Evolutionary conservation across 2,888 invertebrate species (phyloP).

Genomic region (Crematogaster levior): DNA sequence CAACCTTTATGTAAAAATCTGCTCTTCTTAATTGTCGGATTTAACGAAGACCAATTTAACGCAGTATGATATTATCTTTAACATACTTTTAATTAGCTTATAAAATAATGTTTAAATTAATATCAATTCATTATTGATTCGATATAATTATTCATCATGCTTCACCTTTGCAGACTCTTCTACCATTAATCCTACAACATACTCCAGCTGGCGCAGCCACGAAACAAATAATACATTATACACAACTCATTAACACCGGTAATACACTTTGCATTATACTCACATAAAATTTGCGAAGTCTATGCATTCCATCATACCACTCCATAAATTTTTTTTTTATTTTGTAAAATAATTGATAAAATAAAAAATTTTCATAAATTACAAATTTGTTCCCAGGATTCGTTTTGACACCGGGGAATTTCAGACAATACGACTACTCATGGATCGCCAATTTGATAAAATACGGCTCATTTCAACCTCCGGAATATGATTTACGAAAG

Average conservation of each 20-base stretch:
- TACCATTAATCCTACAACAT: constrained; percentile 79
- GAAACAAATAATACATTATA: constrained; percentile 81
- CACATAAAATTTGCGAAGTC: background rate
- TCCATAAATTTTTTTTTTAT: too few relatives aligned
- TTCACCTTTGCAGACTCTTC: constrained; percentile 69
- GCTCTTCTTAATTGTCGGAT: constrained; percentile 89
- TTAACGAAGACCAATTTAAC: constrained; percentile 87
- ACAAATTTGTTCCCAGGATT: background rate
- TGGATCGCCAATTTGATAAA: constrained; percentile 71
- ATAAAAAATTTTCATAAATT: background rate
- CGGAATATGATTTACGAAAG: constrained; percentile 77
- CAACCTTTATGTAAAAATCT: constrained; percentile 89
- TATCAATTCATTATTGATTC: background rate
- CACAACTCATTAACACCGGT: constrained; percentile 80
- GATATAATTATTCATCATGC: background rate
- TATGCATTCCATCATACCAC: background rate
- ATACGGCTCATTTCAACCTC: constrained; percentile 76
- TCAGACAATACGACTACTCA: constrained; percentile 79
- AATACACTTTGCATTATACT: background rate
- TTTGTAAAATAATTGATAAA: too few relatives aligned
- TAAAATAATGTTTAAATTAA: background rate
- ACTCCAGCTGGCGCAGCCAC: constrained; percentile 82
- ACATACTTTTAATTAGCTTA: background rate
- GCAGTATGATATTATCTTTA: constrained; percentile 57
- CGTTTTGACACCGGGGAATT: constrained; percentile 72